phyloP scores from a whole-genome alignment of 2,888 invertebrate species.

The Macrosiphum euphorbiae region DNA sequence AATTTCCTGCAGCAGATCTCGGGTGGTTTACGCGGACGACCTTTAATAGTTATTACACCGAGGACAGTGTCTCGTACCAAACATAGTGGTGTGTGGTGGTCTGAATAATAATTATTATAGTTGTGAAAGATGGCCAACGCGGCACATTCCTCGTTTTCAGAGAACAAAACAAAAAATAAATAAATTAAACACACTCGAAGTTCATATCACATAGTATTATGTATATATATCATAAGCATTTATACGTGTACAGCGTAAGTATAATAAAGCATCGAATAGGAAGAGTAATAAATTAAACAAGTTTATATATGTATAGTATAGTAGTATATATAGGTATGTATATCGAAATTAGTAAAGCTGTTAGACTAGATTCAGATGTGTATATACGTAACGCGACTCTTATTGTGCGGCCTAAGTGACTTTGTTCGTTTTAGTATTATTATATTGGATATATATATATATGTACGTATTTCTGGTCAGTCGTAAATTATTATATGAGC shows the following conservation, averaged over 20 bases:
- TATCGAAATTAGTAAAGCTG: slow-evolving; percentile 11
- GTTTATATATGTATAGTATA: not conserved
- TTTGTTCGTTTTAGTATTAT: not conserved
- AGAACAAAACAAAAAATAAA: not conserved
- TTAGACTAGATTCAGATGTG: not conserved
- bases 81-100: not conserved
- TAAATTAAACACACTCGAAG: not conserved
- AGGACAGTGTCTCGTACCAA: not conserved
- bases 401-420: not conserved
- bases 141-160: not conserved
- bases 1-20: not conserved
- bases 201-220: not conserved
- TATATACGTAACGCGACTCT: not conserved
- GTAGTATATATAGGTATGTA: not conserved
- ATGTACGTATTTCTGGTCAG: not conserved
- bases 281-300: slow-evolving; percentile 33
- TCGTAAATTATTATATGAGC: not conserved
- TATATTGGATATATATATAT: not conserved
- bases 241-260: not conserved
- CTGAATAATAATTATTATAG: not conserved
- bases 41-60: not conserved
- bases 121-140: not conserved
- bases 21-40: not conserved
- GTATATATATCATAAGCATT: not conserved
- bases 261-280: not conserved